Evolutionary conservation across 2,113 vertebrate genomes (phyloP), one percentile per base, ranked within the genome.

Genomic region (Dicerorhinus sumatrensis): DNA sequence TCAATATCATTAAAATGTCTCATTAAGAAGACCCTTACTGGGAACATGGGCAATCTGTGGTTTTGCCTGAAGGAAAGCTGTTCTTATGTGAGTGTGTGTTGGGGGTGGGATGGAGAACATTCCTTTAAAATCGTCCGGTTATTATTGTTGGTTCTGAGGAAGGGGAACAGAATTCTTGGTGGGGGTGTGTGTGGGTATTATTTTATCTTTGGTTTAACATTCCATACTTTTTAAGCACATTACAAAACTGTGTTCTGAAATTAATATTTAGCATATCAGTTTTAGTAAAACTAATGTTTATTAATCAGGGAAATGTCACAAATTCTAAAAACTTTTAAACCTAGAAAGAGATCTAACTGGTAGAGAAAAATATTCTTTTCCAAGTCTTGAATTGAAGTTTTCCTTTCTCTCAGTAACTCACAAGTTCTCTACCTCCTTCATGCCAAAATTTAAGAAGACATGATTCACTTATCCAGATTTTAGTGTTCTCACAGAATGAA

Each of bases 1-100:
- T 94, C 48, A 17, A 33, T 21, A 20, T 92, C 80, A 75, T 90
- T 84, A 91, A 95, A 95, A 54, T 92, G 14, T 86, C 73, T 95
- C 84, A 81, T 95, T 77, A 93, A 84, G 79, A 39, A 95, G 65
- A 58, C 12, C 42, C 31, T 91, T 89, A 3, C 17, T 56, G 25
- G 8, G 51, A 91, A 60, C 29, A 75, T 29, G 48, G 62, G 58
- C 62, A 89, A 69, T 62, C 72, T 77, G 54, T 91, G 91, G 75
- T 73, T 97, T 85, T 73, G 42, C 36, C 63, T 54, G 10, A 10
- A 93, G 14, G 29, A 76, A 87, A 94, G 27, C 81, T 58, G 6
- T 56, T 75, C n/a, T 96, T 81, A 51, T 63, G n/a, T 54, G 65
- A 42, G 42, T 63, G 3, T 63, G 17, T 33, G 48, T 42, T 25